phyloP scores from a whole-genome alignment of 2,113 vertebrate genomes.

The Silurus meridionalis region DNA sequence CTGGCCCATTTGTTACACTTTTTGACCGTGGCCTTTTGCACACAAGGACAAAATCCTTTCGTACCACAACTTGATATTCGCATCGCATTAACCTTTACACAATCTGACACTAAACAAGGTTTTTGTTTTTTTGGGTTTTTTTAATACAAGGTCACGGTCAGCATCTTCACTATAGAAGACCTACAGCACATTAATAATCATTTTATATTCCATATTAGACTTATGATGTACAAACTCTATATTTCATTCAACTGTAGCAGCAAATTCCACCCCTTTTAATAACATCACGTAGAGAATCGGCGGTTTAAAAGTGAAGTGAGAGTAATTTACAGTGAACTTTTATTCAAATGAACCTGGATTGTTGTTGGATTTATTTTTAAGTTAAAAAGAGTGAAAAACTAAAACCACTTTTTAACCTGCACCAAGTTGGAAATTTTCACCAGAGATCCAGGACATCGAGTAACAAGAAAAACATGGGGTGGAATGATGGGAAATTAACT shows the following conservation, averaged over 20 bases:
- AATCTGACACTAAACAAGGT: not conserved
- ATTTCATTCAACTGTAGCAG: no score
- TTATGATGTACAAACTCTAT: not conserved
- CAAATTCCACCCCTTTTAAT: not conserved
- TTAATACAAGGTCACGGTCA: not conserved
- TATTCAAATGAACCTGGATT: not conserved
- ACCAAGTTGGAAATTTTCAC: constrained; percentile 9
- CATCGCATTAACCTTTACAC: not conserved
- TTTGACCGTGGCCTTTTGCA: not conserved
- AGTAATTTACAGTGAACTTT: not conserved
- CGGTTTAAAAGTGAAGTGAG: not conserved
- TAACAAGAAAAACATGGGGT: not conserved
- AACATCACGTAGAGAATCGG: not conserved
- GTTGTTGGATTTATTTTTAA: not conserved
- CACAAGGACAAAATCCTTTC: not conserved
- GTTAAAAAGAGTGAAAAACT: not conserved
- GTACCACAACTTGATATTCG: not conserved
- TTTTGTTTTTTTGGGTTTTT: not conserved
- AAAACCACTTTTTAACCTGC: not conserved
- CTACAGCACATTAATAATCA: not conserved
- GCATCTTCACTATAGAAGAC: no score
- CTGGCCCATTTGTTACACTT: no score
- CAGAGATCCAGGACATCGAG: not conserved
- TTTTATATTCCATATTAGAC: not conserved
- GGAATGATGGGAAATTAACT: not conserved